Evolutionary conservation across 2,797 vertebrate genomes (phyloP), one percentile per base, ranked within the genome.

Genomic region (Anguilla marmorata): DNA sequence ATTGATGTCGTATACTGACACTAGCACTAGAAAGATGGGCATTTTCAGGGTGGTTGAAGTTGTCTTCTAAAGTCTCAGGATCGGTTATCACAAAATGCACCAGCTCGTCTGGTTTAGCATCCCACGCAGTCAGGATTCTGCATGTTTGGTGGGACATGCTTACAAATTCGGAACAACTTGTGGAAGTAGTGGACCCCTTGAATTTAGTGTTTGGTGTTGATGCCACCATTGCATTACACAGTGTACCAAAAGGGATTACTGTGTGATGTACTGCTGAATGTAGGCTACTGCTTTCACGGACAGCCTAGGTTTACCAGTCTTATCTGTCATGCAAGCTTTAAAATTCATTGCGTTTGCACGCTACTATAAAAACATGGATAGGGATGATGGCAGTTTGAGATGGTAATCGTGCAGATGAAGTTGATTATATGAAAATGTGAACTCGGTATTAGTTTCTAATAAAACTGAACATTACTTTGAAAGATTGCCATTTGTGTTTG

Each of bases 271-370:
- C 24, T 66, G 63, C 21, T 0, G n/a, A 16, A 27, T n/a, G 24
- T 27, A 63, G 54, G 16, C 16, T 63, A 27, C 63, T 66, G 63
- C 63, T 66, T 27, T 66, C n/a, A 16, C 63, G 3, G 63, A 27
- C 63, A 66, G 63, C 63, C 24, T 66, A 24, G 21, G n/a, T 66
- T 66, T 66, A 12, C n/a, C 54, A 56, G 60, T 66, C 21, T n/a
- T 66, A 66, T 66, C 41, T 80, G 19, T 80, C 19, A 24, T 50
- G 74, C 37, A 79, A 79, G 74, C 74, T 37, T 79, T 79, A 50
- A 8, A 82, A 82, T 82, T 82, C 1, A 82, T 50, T 8, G 50
- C 50, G 24, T 50, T 50, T 48, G 41, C 19, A 11, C 9, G 5
- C 33, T 82, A 48, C 79, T 48, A 0, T 50, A 50, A 82, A 82